Evolutionary conservation across 2,113 vertebrate species (phyloP), one percentile per base, ranked within the genome.

Genomic region (Peromyscus maniculatus): DNA sequence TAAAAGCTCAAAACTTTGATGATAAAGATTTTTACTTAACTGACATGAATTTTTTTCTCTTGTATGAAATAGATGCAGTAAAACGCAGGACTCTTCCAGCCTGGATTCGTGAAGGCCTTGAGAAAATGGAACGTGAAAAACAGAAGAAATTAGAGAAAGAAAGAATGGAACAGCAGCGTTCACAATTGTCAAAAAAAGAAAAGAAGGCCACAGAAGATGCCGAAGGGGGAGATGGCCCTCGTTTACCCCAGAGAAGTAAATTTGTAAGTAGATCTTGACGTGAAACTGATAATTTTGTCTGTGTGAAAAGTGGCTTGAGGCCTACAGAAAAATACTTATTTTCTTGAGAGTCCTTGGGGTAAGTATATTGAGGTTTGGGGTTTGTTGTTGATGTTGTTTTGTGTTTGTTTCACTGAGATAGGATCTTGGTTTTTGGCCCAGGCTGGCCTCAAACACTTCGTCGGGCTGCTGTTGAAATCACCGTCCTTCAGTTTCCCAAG

Each of bases 81-180:
- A 99, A 99, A 98, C 99, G 99, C 24, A 99, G 99, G 96, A 99
- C 99, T 31, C 98, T 99, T 90, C 99, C 99, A 89, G 99, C 99
- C n/a, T 99, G 99, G 99, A 99, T 99, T 98, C 99, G 99, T 64
- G 99, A 99, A 97, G 99, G 99, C 59, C 99, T 99, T 84, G 99
- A 99, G 98, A 99, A 99, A 98, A 99, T 99, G 99, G 99, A 99
- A 98, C 98, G 99, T 93, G 99, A 99, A 98, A 99, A 99, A 93
- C 99, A 99, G 98, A 99, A 99, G 98, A 99, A 99, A 96, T 79
- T 99, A 96, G 99, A 99, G 95, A 99, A 99, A 80, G 99, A 99
- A 97, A 99, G 99, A 96, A 99, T 99, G 99, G 99, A 99, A 93
- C 99, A 99, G 95, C 99, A 99, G 77, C 99, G 99, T 22, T 99